Evolutionary conservation across 2,113 vertebrate species (phyloP).

Genomic region (Nanorana parkeri): DNA sequence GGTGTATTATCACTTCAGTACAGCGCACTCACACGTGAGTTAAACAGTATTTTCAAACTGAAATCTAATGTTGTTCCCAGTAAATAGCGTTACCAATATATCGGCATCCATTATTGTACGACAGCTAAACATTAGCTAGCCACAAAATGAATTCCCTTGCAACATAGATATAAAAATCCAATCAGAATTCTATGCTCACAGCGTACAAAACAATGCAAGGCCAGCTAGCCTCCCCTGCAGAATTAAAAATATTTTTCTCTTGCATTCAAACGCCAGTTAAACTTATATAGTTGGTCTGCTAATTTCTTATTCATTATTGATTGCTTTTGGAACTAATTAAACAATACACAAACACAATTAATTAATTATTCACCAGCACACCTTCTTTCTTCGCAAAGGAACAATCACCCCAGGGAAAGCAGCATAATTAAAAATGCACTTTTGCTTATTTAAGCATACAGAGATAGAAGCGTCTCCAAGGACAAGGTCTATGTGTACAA

Average conservation of each 20-base stretch:
- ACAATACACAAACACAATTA: conserved; percentile 57
- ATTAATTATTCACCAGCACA: conserved; percentile 59
- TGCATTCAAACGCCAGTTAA: conserved; percentile 25
- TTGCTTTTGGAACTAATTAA: conserved; percentile 59
- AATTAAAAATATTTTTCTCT: background rate
- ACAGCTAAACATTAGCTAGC: no score
- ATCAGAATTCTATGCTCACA: background rate
- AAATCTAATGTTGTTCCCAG: no score
- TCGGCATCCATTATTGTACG: no score
- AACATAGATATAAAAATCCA: background rate
- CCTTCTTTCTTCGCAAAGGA: conserved; percentile 43
- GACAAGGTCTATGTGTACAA: conserved; percentile 58
- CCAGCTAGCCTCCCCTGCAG: conserved; percentile 12
- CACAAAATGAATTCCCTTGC: background rate
- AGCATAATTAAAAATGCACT: conserved; percentile 56
- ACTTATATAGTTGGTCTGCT: conserved; percentile 22
- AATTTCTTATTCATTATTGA: conserved; percentile 55
- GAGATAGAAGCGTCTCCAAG: conserved; percentile 48
- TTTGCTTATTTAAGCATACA: conserved; percentile 44
- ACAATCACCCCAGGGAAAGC: conserved; percentile 54
- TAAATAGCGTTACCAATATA: no score
- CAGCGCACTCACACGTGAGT: no score
- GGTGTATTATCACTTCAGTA: no score
- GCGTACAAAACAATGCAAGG: conserved; percentile 1
- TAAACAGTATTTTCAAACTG: no score